phyloP scores from a whole-genome alignment of 2,113 vertebrate genomes.

The Anolis carolinensis region DNA sequence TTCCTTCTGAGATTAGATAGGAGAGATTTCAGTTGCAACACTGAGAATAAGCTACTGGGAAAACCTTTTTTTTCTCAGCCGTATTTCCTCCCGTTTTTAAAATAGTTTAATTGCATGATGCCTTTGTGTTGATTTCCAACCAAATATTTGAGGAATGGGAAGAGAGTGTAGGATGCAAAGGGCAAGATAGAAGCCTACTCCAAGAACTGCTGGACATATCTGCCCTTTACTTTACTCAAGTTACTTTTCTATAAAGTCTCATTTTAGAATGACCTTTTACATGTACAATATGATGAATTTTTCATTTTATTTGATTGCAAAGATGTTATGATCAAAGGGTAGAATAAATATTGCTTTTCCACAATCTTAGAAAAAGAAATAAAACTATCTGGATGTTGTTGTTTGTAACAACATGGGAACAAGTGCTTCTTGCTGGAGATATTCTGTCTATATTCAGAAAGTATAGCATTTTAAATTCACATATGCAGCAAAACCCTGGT shows the following conservation, averaged over 20 bases:
- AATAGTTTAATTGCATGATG: conserved; percentile 50
- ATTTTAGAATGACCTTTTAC: conserved; percentile 70
- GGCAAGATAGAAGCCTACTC: conserved; percentile 33
- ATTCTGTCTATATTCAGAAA: conserved; percentile 59
- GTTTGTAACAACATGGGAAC: conserved; percentile 43
- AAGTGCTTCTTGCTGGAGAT: conserved; percentile 48
- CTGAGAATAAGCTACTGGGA: conserved; percentile 31
- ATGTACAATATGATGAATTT: conserved; percentile 65
- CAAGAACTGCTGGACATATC: conserved; percentile 41
- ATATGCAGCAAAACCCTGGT: conserved; percentile 58
- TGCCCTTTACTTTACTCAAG: conserved; percentile 43
- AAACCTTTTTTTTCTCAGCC: conserved; percentile 42
- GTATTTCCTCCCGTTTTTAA: conserved; percentile 51
- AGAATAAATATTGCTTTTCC: conserved; percentile 66
- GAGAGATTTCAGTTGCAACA: conserved; percentile 44
- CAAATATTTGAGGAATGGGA: conserved; percentile 54
- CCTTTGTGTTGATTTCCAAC: conserved; percentile 64
- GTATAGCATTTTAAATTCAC: conserved; percentile 70
- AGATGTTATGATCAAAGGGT: conserved; percentile 66
- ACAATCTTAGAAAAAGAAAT: conserved; percentile 47
- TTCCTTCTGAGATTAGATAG: conserved; percentile 38
- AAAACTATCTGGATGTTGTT: conserved; percentile 36
- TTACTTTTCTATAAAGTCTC: conserved; percentile 62
- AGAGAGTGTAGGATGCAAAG: background rate
- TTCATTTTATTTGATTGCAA: conserved; percentile 73